Conservation (phyloP, 2,113 vertebrate species). For the Anarrhichthys ocellatus region DNA sequence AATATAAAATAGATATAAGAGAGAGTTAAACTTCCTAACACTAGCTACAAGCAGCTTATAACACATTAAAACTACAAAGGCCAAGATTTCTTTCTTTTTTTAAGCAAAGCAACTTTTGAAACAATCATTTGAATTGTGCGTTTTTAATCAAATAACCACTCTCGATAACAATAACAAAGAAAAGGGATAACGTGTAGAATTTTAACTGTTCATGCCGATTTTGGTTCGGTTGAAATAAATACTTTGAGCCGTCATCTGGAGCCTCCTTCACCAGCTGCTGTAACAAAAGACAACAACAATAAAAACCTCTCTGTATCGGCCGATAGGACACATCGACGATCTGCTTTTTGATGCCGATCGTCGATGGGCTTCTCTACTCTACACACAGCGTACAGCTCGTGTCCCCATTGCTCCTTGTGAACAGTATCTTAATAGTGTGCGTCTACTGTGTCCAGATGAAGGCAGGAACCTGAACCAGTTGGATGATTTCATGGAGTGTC, state of each 20-base stretch:
- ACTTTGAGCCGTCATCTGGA: too few relatives aligned
- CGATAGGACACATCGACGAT: not conserved
- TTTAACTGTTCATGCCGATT: not conserved
- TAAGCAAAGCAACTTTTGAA: too few relatives aligned
- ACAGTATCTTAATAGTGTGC: not conserved
- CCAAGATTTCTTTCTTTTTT: too few relatives aligned
- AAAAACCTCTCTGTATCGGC: not conserved
- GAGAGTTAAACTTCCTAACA: not conserved
- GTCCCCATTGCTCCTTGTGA: not conserved
- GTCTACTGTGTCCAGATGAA: slow-evolving; percentile 86
- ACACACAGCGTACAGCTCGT: not conserved
- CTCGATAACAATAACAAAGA: not conserved
- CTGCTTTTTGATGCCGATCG: not conserved
- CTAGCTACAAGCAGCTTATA: not conserved
- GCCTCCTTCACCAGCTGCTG: not conserved
- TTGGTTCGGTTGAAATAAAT: too few relatives aligned
- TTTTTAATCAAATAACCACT: not conserved
- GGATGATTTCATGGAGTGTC: slow-evolving; percentile 98
- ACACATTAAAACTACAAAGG: not conserved
- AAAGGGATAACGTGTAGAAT: not conserved
- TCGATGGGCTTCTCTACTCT: not conserved
- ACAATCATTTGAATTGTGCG: not conserved
- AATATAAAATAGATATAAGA: not conserved
- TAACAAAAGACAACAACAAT: too few relatives aligned
- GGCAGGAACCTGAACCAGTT: slow-evolving; percentile 94